Evolutionary conservation across 2,888 invertebrate species (phyloP).

Genomic region (Drosophila mayaguana): DNA sequence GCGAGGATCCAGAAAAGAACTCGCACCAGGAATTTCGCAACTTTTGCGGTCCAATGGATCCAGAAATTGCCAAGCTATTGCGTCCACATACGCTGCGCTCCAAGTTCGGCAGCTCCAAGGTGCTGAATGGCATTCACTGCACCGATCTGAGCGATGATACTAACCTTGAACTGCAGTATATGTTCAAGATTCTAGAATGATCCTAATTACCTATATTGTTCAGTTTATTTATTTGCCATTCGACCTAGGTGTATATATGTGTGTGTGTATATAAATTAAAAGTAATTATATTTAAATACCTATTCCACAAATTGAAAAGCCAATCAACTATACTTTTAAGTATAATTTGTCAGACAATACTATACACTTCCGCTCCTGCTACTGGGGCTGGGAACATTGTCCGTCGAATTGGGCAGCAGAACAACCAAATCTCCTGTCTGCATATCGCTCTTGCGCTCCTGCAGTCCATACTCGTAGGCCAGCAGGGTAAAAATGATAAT

Average conservation of each 20-base stretch:
- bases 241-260: conserved; percentile 7
- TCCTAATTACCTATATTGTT: conserved; percentile 2
- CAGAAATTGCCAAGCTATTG: conserved; percentile 94
- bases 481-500: conserved; percentile 81
- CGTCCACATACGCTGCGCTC: conserved; percentile 94
- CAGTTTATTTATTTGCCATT: conserved; percentile 25
- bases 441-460: conserved; percentile 62
- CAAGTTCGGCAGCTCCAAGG: conserved; percentile 92
- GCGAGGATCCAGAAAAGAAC: conserved; percentile 86
- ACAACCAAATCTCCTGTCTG: conserved; percentile 44
- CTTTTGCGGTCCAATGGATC: conserved; percentile 95
- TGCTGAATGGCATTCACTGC: conserved; percentile 96
- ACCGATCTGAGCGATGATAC: conserved; percentile 97
- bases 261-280: conserved; percentile 58
- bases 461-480: conserved; percentile 81
- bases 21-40: conserved; percentile 91
- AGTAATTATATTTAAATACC: conserved; percentile 28
- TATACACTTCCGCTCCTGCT: conserved; percentile 56
- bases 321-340: neutral
- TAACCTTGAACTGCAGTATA: conserved; percentile 92
- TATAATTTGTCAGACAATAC: neutral
- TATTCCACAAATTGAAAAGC: neutral
- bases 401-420: conserved; percentile 24
- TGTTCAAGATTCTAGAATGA: conserved; percentile 89
- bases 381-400: conserved; percentile 64